Evolutionary conservation across 2,888 invertebrate genomes (phyloP), one percentile per base, ranked within the genome.

Genomic region (Girardia tigrina): DNA sequence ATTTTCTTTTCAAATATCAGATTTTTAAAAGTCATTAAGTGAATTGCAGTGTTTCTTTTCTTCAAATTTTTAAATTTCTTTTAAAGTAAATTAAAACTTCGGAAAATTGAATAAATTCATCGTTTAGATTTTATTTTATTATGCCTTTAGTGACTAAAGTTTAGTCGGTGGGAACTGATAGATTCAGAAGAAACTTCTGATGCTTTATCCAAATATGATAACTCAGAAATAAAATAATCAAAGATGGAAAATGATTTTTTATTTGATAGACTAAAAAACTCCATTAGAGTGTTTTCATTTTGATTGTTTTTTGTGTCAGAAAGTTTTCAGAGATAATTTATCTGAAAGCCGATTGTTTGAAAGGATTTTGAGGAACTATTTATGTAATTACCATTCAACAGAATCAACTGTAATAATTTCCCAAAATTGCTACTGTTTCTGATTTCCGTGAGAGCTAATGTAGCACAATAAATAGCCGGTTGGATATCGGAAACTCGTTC

Each of bases 321-420:
- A 74, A 87, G 80, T 85, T 86, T 71, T 16, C 71, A 90, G 12
- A 98, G 87, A 82, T 91, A 95, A 82, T 90, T 93, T 80, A 98
- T 92, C 85, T 98, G 95, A 84, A 97, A 98, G 0, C 94, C 98
- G 80, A 91, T 90, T 0, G 94, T 92, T 78, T 84, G 91, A 0
- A 91, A 94, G 82, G 94, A 94, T 81, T 90, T 90, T 4, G 93
- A 91, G 0, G 94, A 94, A 0, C 92, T 89, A 84, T 97, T 97
- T 91, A 98, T 92, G 81, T 91, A 94, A 85, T 98, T 98, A 1
- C 97, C 97, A 26, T 95, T 86, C 14, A 94, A 84, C 0, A 98
- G 86, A 77, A 97, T 88, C 0, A 97, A 86, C 83, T 95, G 92
- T 16, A 98, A 85, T 73, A 98, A 89, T 82, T 89, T 90, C 0